Percentiles rank a stretch among this genome's conserved stretches.
Conservation (phyloP, 2,113 vertebrate species). For the Gobiocypris rarus region DNA sequence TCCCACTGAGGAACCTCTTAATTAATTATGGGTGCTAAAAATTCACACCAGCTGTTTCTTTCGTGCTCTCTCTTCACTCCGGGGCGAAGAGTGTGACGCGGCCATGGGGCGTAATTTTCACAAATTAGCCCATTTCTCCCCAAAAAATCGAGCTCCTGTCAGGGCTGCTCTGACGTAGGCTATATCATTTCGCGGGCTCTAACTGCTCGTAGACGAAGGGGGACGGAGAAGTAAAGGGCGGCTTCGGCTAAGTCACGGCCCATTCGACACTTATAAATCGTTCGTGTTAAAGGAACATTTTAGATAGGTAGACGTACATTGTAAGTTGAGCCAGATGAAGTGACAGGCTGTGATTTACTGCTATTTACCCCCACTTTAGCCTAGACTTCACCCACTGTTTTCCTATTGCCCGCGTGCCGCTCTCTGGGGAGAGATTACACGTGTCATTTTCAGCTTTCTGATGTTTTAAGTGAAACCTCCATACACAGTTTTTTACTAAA, state of each 20-base stretch:
- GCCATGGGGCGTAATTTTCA: slow-evolving; percentile 65
- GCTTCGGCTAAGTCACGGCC: slow-evolving; percentile 48
- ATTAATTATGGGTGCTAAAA: slow-evolving; percentile 86
- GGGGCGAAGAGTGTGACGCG: slow-evolving; percentile 63
- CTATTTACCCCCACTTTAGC: slow-evolving; percentile 73
- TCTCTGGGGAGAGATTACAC: slow-evolving; percentile 77
- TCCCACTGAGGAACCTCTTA: slow-evolving; percentile 80
- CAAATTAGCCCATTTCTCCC: slow-evolving; percentile 62
- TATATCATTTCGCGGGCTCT: slow-evolving; percentile 45
- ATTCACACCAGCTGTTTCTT: slow-evolving; percentile 83
- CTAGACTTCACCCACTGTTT: slow-evolving; percentile 70
- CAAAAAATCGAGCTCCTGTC: slow-evolving; percentile 61
- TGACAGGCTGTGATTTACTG: slow-evolving; percentile 77
- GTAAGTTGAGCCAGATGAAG: slow-evolving; percentile 70
- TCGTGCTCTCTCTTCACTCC: slow-evolving; percentile 59
- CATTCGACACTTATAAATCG: slow-evolving; percentile 57
- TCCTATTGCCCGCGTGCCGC: slow-evolving; percentile 69
- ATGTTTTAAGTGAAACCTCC: slow-evolving; percentile 73
- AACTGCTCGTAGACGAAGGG: slow-evolving; percentile 44
- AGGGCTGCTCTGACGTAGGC: slow-evolving; percentile 67
- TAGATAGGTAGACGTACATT: slow-evolving; percentile 66
- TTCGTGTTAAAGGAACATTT: slow-evolving; percentile 69
- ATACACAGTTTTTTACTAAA: slow-evolving; percentile 57
- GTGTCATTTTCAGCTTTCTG: slow-evolving; percentile 80
- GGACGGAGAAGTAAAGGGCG: slow-evolving; percentile 34